Evolutionary conservation across 2,888 invertebrate species (phyloP).

Genomic region (Hirtodrosophila alboralis): DNA sequence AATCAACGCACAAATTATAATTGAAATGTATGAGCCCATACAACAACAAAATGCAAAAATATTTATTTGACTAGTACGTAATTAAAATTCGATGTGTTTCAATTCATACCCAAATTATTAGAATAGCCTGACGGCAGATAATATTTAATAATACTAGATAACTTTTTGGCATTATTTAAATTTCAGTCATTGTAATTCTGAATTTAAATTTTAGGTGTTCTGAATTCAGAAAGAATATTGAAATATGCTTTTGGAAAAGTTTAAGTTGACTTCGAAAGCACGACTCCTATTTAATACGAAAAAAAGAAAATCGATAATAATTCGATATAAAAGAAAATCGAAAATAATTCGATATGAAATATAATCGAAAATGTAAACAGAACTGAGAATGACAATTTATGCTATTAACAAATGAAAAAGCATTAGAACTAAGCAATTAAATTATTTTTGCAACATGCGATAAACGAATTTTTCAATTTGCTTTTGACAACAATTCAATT

Average conservation of each 20-base stretch:
- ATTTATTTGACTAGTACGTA: constrained; percentile 53
- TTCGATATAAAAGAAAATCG: too few species aligned
- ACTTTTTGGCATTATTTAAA: constrained; percentile 3
- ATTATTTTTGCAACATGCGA: constrained; percentile 47
- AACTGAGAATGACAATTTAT: constrained; percentile 9
- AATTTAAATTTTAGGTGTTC: constrained; percentile 26
- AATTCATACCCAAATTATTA: constrained; percentile 50
- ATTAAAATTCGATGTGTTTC: constrained; percentile 62
- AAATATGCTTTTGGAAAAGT: too few species aligned
- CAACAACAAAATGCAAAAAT: constrained; percentile 47
- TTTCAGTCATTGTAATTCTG: constrained; percentile 10
- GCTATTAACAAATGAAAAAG: constrained; percentile 41
- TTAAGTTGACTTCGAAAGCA: too few species aligned
- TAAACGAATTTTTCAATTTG: constrained; percentile 12
- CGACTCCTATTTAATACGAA: too few species aligned
- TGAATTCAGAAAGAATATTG: too few species aligned
- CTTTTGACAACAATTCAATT: constrained; percentile 11
- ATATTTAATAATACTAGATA: neutral
- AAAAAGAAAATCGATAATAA: too few species aligned
- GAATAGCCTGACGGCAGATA: neutral
- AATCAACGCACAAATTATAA: constrained; percentile 44
- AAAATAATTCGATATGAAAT: too few species aligned
- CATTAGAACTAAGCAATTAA: constrained; percentile 38
- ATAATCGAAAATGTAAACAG: too few species aligned
- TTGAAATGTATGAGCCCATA: constrained; percentile 41